Percentiles rank a stretch among this genome's conserved stretches.
phyloP scores from a whole-genome alignment of 2,113 vertebrate species.

The Theristicus caerulescens region DNA sequence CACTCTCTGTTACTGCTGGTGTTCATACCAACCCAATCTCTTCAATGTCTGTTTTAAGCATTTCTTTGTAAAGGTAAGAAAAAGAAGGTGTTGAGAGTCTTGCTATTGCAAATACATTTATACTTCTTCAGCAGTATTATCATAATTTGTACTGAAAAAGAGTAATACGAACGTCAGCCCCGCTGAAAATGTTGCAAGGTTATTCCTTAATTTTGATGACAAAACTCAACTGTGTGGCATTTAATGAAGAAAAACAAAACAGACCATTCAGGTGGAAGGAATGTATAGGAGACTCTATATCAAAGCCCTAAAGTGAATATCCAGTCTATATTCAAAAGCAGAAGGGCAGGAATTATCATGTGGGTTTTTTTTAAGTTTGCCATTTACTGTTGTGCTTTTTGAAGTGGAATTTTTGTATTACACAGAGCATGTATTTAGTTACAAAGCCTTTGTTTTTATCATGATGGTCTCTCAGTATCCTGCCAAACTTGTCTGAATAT shows the following conservation, averaged over 20 bases:
- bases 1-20: background rate
- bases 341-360: background rate
- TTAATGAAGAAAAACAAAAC: background rate
- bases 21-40: background rate
- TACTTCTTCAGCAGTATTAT: background rate
- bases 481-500: constrained; percentile 69
- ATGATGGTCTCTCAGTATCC: constrained; percentile 21
- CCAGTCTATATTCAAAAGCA: background rate
- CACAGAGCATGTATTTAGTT: background rate
- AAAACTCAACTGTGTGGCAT: background rate
- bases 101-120: background rate
- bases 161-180: background rate
- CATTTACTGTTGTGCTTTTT: background rate
- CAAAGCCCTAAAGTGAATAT: background rate
- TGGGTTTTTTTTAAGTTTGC: background rate
- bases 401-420: background rate
- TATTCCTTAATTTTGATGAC: background rate
- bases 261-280: background rate
- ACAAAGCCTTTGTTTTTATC: constrained; percentile 29
- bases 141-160: background rate
- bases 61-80: background rate
- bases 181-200: background rate
- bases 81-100: background rate
- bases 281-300: background rate
- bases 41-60: background rate